Evolutionary conservation across 2,113 vertebrate genomes (phyloP).

Genomic region (Cyprinodon tularosa): DNA sequence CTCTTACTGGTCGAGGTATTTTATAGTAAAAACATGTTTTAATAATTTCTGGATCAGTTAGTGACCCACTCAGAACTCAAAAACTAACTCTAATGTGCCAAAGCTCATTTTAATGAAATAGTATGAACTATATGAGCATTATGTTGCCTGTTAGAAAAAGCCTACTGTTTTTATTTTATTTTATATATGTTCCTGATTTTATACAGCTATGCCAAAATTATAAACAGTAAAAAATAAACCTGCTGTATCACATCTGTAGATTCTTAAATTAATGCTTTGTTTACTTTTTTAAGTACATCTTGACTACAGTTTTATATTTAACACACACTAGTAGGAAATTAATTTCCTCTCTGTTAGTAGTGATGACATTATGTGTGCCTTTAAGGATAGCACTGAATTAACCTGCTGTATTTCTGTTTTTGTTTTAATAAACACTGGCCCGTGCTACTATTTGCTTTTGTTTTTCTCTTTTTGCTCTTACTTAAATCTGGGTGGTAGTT

Average conservation of each 20-base stretch:
- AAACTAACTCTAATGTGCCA: neutral
- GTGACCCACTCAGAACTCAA: neutral
- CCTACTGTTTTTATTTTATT: slow-evolving; percentile 24
- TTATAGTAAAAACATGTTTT: slow-evolving; percentile 5
- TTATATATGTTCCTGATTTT: slow-evolving; percentile 22
- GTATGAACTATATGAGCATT: neutral
- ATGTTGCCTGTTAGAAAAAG: slow-evolving; percentile 27
- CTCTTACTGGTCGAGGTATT: slow-evolving; percentile 7
- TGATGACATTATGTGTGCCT: slow-evolving; percentile 47
- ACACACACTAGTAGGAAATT: slow-evolving; percentile 21
- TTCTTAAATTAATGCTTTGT: slow-evolving; percentile 51
- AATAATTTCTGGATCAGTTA: slow-evolving; percentile 3
- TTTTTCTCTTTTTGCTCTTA: slow-evolving; percentile 1
- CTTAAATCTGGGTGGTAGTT: neutral
- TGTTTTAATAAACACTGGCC: slow-evolving; percentile 61
- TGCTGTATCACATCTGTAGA: slow-evolving; percentile 48
- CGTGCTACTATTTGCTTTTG: neutral
- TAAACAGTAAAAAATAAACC: slow-evolving; percentile 35
- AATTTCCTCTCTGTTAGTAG: slow-evolving; percentile 18
- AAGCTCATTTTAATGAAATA: slow-evolving; percentile 15
- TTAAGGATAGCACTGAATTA: slow-evolving; percentile 21
- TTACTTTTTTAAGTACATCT: slow-evolving; percentile 46
- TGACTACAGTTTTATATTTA: slow-evolving; percentile 56
- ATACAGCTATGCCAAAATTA: slow-evolving; percentile 63
- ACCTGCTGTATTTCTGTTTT: slow-evolving; percentile 64